Evolutionary conservation across 2,113 vertebrate species (phyloP), one percentile per base, ranked within the genome.

Genomic region (Ciconia stormi): DNA sequence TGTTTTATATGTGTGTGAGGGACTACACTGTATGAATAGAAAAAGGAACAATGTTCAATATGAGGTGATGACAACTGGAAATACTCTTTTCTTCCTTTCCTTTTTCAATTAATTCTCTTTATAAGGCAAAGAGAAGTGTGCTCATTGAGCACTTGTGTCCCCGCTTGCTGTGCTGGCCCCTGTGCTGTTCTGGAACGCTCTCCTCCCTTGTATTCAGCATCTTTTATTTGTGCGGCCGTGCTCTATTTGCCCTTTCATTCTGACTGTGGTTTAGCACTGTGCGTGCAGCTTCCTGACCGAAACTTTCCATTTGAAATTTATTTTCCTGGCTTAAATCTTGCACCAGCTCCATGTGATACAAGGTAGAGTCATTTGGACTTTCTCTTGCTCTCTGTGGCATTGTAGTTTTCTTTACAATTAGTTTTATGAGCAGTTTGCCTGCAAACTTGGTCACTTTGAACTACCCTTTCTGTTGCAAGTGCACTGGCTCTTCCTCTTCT

Each of bases 211-310:
- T 26, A 16, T 44, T 84, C 76, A 69, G 23, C 1, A 0, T 29
- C n/a, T 90, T 87, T 89, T 49, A 34, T 87, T 83, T 84, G 21
- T 63, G 40, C 0, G 13, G 6, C 30, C 79, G 26, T 46, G 38
- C 30, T 90, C 23, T 49, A 3, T 91, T 91, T 66, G 30, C 63
- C 30, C 46, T 94, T 94, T 89, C n/a, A 10, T 49, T 92, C 42
- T 59, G 40, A 30, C 65, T 72, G 38, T 29, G n/a, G 6, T 80
- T 88, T 67, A 89, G 47, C 63, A 32, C 55, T 83, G 11, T 73
- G 58, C 36, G 59, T 93, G 85, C 79, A 77, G 56, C 58, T 90
- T 94, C 30, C 71, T 81, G 82, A 78, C 59, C 63, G 78, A 84
- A 94, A 65, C 44, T 67, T 61, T 36, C n/a, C 3, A 3, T 81